A percentile compares a stretch with the other conserved stretches of the same genome.
Evolutionary conservation across 2,888 invertebrate genomes (phyloP).

Genomic region (Tetragnatha montana): DNA sequence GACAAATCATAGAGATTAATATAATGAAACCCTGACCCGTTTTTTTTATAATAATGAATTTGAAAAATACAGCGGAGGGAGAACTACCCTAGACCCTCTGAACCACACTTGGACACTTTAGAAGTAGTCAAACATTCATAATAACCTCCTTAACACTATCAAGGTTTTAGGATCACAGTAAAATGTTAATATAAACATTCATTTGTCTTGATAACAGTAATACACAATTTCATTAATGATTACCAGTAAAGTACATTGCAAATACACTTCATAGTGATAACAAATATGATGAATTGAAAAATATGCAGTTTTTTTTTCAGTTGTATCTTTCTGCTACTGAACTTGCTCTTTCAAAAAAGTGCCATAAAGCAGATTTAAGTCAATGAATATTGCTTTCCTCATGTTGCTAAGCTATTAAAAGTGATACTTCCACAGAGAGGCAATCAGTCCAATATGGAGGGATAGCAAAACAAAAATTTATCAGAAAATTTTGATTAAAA

Average conservation of each 20-base stretch:
- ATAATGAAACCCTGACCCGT: too few species aligned
- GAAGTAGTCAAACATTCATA: conserved; percentile 21
- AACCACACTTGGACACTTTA: not conserved
- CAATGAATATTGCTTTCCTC: not conserved
- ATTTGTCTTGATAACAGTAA: conserved; percentile 31
- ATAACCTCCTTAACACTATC: conserved; percentile 32
- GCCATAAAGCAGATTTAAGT: not conserved
- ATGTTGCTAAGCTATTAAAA: not conserved
- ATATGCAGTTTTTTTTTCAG: not conserved
- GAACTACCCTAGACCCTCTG: not conserved
- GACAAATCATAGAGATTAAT: too few species aligned
- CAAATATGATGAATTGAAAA: not conserved
- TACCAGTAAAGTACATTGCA: not conserved
- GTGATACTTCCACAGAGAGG: not conserved
- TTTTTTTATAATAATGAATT: too few species aligned
- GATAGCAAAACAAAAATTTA: not conserved
- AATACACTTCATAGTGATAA: not conserved
- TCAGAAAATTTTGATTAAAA: too few species aligned
- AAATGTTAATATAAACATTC: conserved; percentile 49
- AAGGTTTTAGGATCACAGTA: conserved; percentile 54
- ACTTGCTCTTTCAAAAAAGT: not conserved
- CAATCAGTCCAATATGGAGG: not conserved
- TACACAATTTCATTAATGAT: not conserved
- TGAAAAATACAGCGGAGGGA: too few species aligned
- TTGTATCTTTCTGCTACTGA: not conserved